These are phyloP conservation scores for Drosophila sulfurigaster DNA, from an alignment of 1,140 invertebrate species.

Conservation along the genomic window DNA sequence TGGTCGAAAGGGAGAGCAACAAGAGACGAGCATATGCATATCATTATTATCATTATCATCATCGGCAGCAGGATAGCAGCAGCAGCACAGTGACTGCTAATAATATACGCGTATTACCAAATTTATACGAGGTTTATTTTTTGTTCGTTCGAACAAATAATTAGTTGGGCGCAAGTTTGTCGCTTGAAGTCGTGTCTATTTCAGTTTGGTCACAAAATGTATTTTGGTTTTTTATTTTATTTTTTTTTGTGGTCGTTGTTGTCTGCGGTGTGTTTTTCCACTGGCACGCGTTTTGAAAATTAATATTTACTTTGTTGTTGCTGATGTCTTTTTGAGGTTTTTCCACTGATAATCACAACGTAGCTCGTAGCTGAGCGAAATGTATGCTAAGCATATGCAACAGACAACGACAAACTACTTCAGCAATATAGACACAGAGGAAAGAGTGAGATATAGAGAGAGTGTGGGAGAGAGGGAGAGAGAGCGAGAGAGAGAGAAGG, in stretches of 20 bases:
- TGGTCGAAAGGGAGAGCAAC: conserved; percentile 3
- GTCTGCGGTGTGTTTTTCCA: conserved; percentile 52
- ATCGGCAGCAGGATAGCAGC: background rate
- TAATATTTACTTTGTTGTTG: conserved; percentile 70
- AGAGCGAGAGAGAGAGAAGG: background rate
- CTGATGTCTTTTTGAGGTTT: conserved; percentile 66
- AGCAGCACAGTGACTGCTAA: background rate
- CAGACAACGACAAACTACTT: conserved; percentile 29
- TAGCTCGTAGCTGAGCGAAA: conserved; percentile 40
- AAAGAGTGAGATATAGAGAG: background rate
- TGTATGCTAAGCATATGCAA: conserved; percentile 79
- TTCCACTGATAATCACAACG: conserved; percentile 60
- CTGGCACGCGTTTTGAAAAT: conserved; percentile 79
- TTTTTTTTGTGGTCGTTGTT: background rate
- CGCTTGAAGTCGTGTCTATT: conserved; percentile 47
- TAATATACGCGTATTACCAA: background rate
- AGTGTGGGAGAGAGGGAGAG: background rate
- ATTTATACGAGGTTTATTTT: background rate
- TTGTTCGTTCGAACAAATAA: background rate
- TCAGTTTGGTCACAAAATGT: conserved; percentile 33
- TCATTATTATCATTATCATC: conserved; percentile 10
- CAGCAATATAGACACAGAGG: conserved; percentile 1
- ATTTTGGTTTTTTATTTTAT: conserved; percentile 12
- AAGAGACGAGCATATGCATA: background rate
- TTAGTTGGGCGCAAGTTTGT: conserved; percentile 1